Percentiles rank a stretch among this genome's conserved stretches.
Evolutionary conservation across 2,888 invertebrate species (phyloP).

Genomic region (Galerucella calmariensis): DNA sequence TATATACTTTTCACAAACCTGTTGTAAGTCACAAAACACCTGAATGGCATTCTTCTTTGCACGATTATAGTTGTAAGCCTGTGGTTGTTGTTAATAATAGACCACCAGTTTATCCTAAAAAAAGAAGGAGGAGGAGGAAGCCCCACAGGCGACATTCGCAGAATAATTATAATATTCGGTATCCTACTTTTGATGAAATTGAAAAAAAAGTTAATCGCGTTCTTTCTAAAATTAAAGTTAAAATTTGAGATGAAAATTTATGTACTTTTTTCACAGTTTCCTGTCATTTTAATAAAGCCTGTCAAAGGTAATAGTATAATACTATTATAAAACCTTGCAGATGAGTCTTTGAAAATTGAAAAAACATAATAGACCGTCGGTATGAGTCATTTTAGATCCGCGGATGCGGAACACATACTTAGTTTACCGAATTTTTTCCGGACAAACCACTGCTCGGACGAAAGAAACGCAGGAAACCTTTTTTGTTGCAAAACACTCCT

Average conservation of each 20-base stretch:
- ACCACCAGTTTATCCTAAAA: slow-evolving; percentile 12
- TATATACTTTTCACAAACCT: neutral
- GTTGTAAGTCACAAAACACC: neutral
- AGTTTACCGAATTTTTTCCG: no score
- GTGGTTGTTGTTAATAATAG: slow-evolving; percentile 26
- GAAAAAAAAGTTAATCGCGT: slow-evolving; percentile 27
- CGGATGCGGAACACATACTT: no score
- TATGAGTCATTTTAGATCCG: no score
- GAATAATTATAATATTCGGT: neutral
- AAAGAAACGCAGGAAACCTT: no score
- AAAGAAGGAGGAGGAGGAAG: slow-evolving; percentile 6
- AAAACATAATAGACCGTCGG: no score
- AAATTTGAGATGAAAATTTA: neutral
- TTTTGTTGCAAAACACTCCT: no score
- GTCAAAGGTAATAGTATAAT: no score
- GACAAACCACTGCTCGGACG: no score
- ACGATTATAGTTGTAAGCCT: slow-evolving; percentile 18
- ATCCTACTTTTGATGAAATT: slow-evolving; percentile 16
- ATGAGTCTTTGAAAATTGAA: no score
- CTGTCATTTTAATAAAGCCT: no score
- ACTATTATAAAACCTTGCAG: no score
- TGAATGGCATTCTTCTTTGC: neutral
- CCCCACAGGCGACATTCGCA: neutral
- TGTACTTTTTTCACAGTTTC: no score
- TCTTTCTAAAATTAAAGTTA: slow-evolving; percentile 14